phyloP scores from a whole-genome alignment of 2,797 vertebrate species.

The Brachyrhaphis roseni region DNA sequence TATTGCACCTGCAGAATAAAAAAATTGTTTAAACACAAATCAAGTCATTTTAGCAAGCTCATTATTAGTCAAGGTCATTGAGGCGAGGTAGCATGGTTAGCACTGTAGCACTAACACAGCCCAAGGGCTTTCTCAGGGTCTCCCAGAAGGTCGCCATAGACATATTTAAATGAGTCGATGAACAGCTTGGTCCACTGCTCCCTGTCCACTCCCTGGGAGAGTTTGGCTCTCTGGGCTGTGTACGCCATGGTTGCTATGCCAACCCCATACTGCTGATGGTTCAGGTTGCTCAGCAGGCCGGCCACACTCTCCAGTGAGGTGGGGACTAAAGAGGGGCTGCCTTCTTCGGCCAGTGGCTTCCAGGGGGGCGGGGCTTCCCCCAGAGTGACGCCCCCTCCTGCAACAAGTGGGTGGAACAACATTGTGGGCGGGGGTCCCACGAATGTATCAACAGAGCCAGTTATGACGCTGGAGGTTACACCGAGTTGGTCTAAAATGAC shows the following conservation, averaged over 20 bases:
- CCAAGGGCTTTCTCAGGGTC: conserved; percentile 87
- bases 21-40: conserved; percentile 34
- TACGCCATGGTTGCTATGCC: conserved; percentile 97
- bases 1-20: conserved; percentile 42
- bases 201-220: conserved; percentile 89
- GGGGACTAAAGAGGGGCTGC: conserved; percentile 86
- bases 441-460: conserved; percentile 62
- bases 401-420: conserved; percentile 77
- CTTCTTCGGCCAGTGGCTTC: conserved; percentile 84
- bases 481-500: conserved; percentile 15
- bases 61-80: conserved; percentile 52
- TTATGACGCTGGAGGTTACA: conserved; percentile 35
- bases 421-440: conserved; percentile 78
- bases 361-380: conserved; percentile 82
- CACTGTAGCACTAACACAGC: conserved; percentile 85
- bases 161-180: conserved; percentile 95
- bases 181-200: conserved; percentile 96
- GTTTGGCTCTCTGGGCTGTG: conserved; percentile 97
- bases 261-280: conserved; percentile 86
- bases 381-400: conserved; percentile 69
- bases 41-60: conserved; percentile 58
- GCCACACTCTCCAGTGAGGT: conserved; percentile 89
- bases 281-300: conserved; percentile 88
- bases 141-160: conserved; percentile 93
- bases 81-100: conserved; percentile 68